Conservation (phyloP, 2,797 vertebrate species). For the Kryptopterus vitreolus region DNA sequence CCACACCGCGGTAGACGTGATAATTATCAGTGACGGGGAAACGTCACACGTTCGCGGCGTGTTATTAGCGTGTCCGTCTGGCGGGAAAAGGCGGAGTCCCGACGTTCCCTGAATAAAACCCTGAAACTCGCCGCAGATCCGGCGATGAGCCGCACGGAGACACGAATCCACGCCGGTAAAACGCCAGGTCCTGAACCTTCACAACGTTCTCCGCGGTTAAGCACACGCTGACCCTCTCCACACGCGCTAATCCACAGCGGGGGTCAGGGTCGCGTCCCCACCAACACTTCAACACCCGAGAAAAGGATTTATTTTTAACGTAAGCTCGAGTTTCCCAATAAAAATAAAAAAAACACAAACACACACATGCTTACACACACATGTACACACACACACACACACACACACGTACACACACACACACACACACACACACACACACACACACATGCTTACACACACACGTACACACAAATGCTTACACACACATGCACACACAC, state of each 20-base stretch:
- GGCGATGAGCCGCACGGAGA: constrained; percentile 9
- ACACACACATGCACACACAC: too few species aligned
- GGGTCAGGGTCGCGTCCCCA: neutral
- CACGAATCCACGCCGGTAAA: constrained; percentile 15
- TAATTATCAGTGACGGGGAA: constrained; percentile 55
- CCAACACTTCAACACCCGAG: too few species aligned
- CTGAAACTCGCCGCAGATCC: constrained; percentile 30
- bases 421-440: too few species aligned
- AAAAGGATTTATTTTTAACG: neutral
- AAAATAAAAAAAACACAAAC: too few species aligned
- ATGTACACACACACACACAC: too few species aligned
- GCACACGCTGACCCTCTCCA: constrained; percentile 1
- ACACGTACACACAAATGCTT: too few species aligned
- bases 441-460: too few species aligned
- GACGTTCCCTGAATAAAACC: constrained; percentile 35
- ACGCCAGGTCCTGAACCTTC: constrained; percentile 22
- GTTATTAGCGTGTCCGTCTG: constrained; percentile 41
- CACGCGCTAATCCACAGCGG: neutral
- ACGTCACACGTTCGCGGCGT: constrained; percentile 50
- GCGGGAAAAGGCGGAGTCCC: constrained; percentile 23
- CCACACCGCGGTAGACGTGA: constrained; percentile 44
- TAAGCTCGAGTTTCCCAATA: accelerated
- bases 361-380: too few species aligned
- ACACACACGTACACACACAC: too few species aligned
- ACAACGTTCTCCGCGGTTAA: constrained; percentile 7